Evolutionary conservation across 2,113 vertebrate species (phyloP), one percentile per base, ranked within the genome.

Genomic region (Vombatus ursinus): DNA sequence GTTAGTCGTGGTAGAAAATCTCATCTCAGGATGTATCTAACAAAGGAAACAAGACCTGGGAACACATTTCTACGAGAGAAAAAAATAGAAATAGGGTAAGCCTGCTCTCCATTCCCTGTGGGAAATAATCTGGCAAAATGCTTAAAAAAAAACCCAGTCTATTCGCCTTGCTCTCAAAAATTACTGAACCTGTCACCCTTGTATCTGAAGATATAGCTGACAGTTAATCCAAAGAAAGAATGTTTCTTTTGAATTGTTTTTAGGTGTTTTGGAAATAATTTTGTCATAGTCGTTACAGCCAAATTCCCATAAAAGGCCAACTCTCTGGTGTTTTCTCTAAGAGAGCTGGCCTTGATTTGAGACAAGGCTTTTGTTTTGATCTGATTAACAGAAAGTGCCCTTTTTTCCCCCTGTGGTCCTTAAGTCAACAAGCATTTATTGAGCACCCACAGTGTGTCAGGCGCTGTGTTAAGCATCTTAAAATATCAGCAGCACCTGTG

Each of bases 241-340:
- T 47, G 23, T n/a, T 48, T 97, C 94, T 91, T 97, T 91, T 91
- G 22, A 94, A 90, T 52, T 90, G 89, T 26, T 52, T 19, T 49
- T 95, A 91, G 93, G 57, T 94, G 92, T 92, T 89, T 68, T 93
- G 52, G n/a, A 94, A 96, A 96, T 68, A 52, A 93, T 77, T 90
- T 94, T 91, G 90, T 84, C 68, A 84, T 23, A 84, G 37, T 23
- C 4, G 19, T 84, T 84, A 84, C 68, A 44, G 68, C n/a, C 5
- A n/a, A 84, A 84, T 44, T 44, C n/a, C 68, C n/a, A 84, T 84
- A 44, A 84, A 84, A 84, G 68, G 68, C 68, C 44, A 44, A 84
- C 68, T 84, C n/a, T 84, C 68, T 84, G 37, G 19, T n/a, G 68
- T 84, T 22, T 84, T 22, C 68, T 44, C n/a, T 44, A 44, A 22